These are phyloP conservation scores for Gnathonemus longibarbis DNA, from an alignment of 2,113 vertebrate genomes.

Conservation along the genomic window DNA sequence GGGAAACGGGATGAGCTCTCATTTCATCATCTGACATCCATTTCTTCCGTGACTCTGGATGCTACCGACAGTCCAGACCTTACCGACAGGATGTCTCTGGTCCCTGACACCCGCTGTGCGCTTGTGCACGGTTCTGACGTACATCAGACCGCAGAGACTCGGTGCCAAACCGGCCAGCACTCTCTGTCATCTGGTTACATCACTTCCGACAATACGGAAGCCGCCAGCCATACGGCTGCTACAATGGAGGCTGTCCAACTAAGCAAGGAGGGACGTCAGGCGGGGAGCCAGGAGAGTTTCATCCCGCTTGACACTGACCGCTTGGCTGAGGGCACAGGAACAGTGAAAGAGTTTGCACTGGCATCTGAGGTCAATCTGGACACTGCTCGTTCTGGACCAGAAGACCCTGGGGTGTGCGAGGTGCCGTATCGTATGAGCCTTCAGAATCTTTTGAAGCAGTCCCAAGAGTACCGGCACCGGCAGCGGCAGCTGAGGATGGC, in stretches of 20 bases:
- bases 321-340: constrained; percentile 36
- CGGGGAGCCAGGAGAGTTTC: constrained; percentile 8
- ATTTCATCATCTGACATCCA: constrained; percentile 36
- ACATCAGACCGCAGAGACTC: constrained; percentile 4
- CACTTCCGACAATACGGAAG: constrained; percentile 38
- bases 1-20: constrained; percentile 1
- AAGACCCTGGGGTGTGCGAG: constrained; percentile 19
- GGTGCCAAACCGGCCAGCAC: constrained; percentile 29
- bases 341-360: constrained; percentile 41
- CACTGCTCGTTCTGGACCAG: background rate
- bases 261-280: background rate
- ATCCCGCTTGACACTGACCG: constrained; percentile 39
- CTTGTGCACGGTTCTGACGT: constrained; percentile 16
- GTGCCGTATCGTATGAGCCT: constrained; percentile 51
- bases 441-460: constrained; percentile 61
- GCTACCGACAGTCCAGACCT: constrained; percentile 18
- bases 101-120: background rate
- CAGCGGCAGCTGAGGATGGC: constrained; percentile 54
- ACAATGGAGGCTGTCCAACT: background rate
- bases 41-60: constrained; percentile 31
- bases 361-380: constrained; percentile 16
- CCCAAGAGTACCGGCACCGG: constrained; percentile 55
- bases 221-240: constrained; percentile 16
- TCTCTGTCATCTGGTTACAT: constrained; percentile 46
- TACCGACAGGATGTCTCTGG: constrained; percentile 20